Evolutionary conservation across 2,113 vertebrate genomes (phyloP), one percentile per base, ranked within the genome.

Genomic region (Hyperoodon ampullatus): DNA sequence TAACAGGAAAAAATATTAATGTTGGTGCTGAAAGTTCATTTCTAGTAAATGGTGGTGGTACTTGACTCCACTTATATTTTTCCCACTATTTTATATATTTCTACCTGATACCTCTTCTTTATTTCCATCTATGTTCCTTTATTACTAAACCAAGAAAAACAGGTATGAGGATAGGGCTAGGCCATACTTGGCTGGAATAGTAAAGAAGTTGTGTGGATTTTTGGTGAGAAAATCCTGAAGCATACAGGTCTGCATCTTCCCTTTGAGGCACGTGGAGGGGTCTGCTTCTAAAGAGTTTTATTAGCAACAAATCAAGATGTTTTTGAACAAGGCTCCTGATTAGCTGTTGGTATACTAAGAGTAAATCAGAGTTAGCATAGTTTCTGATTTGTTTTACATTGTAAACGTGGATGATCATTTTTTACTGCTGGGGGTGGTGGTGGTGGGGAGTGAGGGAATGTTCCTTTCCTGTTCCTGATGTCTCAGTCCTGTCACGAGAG

Each of bases 311-410:
- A 87, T 80, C 77, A 63, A 77, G 65, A 90, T 74, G 47, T 50
- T 70, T 89, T 81, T 81, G 28, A 39, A 58, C 53, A 63, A 61
- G 75, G 0, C 13, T 94, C 7, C 80, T 95, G 94, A 83, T 83
- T 78, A 94, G 13, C 28, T 92, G 28, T 82, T 90, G 85, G 24
- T 30, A 13, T 75, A 19, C 58, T 78, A 15, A 39, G 21, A 93
- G 58, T 95, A 84, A 88, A 70, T 85, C 58, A 47, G 75, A 24
- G 35, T 61, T 75, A 53, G 92, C 75, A 8, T 68, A 44, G 26
- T 93, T 91, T 96, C 77, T 96, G 87, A 60, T 89, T 88, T 94
- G 44, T 88, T 92, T 95, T 65, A 95, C 66, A 75, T 55, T 95
- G 88, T 86, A 93, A 82, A 87, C 90, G 60, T 93, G 26, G 15